Evolutionary conservation across 2,888 invertebrate genomes (phyloP).

Genomic region (Bruchidius siliquastri): DNA sequence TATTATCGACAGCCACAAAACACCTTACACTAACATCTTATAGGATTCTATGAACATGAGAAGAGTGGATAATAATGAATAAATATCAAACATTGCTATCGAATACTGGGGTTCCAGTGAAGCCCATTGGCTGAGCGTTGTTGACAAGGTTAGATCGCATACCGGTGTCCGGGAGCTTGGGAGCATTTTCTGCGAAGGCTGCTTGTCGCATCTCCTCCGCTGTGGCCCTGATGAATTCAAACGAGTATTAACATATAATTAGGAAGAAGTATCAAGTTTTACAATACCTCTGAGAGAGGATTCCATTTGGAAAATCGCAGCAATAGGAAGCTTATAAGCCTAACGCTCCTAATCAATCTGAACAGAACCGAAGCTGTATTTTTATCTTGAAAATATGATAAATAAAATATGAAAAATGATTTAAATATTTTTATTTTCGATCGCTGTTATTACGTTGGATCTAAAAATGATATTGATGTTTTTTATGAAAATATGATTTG

Average conservation of each 20-base stretch:
- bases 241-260: neutral
- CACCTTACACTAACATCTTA: neutral
- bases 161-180: slow-evolving; percentile 47
- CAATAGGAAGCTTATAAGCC: no score
- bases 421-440: no score
- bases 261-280: no score
- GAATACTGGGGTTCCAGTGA: slow-evolving; percentile 62
- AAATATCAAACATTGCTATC: slow-evolving; percentile 62
- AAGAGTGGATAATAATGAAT: slow-evolving; percentile 7
- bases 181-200: slow-evolving; percentile 49
- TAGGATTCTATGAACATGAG: neutral
- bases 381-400: no score
- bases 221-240: slow-evolving; percentile 59
- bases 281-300: no score
- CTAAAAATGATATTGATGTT: no score
- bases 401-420: no score
- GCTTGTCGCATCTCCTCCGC: slow-evolving; percentile 75
- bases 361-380: no score
- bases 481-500: no score
- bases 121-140: slow-evolving; percentile 76
- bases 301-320: no score
- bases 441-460: no score
- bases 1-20: neutral
- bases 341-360: no score
- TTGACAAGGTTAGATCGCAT: slow-evolving; percentile 73